A percentile compares a stretch with the other conserved stretches of the same genome.
Evolutionary conservation across 1,140 invertebrate genomes (phyloP).

Genomic region (Drosophila bifasciata): DNA sequence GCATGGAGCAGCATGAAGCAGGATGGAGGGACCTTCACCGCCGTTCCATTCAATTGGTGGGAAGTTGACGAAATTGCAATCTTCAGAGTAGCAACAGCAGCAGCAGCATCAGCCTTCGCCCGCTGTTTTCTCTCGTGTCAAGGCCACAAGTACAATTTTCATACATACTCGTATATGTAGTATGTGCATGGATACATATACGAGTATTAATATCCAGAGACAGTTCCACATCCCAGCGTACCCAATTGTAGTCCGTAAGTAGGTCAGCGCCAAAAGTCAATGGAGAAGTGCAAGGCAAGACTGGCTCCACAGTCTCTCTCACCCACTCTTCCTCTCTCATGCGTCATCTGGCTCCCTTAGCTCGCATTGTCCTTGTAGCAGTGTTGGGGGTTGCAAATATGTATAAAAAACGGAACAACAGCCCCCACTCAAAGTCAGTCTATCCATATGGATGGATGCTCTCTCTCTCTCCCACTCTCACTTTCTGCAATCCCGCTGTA

Average conservation of each 20-base stretch:
- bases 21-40: conserved; percentile 24
- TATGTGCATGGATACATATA: background rate
- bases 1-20: conserved; percentile 2
- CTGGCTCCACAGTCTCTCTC: conserved; percentile 5
- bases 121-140: conserved; percentile 18
- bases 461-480: background rate
- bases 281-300: conserved; percentile 18
- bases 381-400: conserved; percentile 45
- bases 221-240: conserved; percentile 20
- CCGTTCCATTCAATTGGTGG: conserved; percentile 3
- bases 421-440: conserved; percentile 42
- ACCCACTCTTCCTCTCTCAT: conserved; percentile 14
- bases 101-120: no score
- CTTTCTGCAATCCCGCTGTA: conserved; percentile 41
- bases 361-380: conserved; percentile 59
- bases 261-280: conserved; percentile 37
- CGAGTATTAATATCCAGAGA: background rate
- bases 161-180: conserved; percentile 1
- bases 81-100: background rate
- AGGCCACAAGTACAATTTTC: conserved; percentile 20
- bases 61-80: conserved; percentile 28
- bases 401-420: conserved; percentile 39
- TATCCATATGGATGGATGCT: conserved; percentile 64
- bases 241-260: conserved; percentile 42
- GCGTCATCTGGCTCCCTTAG: conserved; percentile 41